Conservation (phyloP, 2,888 invertebrate genomes). For the Caenorhabditis sp. region DNA sequence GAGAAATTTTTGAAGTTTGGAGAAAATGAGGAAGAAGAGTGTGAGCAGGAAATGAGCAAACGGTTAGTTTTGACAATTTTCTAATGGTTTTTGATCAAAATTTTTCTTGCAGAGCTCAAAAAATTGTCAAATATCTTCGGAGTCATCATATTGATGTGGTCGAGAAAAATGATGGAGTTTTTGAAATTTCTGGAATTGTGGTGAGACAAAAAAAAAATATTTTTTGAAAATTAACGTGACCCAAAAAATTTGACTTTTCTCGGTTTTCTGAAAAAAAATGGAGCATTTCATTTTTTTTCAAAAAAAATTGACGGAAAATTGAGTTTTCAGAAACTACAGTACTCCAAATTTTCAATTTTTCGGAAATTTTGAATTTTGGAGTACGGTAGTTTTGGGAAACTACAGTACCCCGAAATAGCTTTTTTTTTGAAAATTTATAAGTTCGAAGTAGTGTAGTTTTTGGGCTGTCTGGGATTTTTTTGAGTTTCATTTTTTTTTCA, state of each 20-base stretch:
- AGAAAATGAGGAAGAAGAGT: constrained; percentile 4
- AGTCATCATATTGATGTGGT: constrained; percentile 22
- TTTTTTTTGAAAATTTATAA: too few species aligned
- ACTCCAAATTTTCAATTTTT: too few species aligned
- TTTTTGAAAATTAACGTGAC: background rate
- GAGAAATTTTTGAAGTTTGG: background rate
- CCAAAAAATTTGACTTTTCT: too few species aligned
- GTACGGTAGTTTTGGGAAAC: too few species aligned
- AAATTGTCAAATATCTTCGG: constrained; percentile 18
- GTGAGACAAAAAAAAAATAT: background rate
- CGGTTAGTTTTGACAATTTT: constrained; percentile 4
- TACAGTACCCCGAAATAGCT: too few species aligned
- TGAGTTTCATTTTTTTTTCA: background rate
- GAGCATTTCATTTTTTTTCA: too few species aligned
- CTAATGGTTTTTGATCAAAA: background rate
- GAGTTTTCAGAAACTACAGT: too few species aligned
- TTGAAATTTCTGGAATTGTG: constrained; percentile 18
- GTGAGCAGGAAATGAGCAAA: constrained; percentile 20
- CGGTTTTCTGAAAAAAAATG: too few species aligned
- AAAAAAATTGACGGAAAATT: too few species aligned
- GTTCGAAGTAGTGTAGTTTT: too few species aligned
- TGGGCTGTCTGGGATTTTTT: too few species aligned
- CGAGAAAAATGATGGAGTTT: constrained; percentile 15
- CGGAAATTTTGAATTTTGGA: too few species aligned
- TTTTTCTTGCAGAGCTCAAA: constrained; percentile 14